Conservation (phyloP, 2,888 invertebrate species). For the Oscheius sp. region DNA sequence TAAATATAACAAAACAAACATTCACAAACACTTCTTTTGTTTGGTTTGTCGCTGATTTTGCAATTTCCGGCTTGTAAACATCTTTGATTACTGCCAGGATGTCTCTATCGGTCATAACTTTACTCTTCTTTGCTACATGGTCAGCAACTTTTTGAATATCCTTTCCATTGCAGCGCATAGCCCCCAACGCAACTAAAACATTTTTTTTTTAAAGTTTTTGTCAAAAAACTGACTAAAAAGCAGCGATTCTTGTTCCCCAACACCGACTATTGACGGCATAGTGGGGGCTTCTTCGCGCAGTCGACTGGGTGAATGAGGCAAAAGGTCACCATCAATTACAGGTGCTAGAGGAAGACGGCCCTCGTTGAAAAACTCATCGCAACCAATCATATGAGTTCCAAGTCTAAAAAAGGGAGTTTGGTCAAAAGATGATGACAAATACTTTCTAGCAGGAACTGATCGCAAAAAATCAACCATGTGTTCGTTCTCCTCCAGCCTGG, state of each 20-base stretch:
- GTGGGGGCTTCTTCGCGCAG: conserved; percentile 55
- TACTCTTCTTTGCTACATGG: conserved; percentile 36
- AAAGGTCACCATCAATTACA: conserved; percentile 65
- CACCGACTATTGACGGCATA: conserved; percentile 58
- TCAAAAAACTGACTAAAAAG: conserved; percentile 54
- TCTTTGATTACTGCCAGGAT: background rate
- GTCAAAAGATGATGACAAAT: background rate
- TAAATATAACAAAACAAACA: conserved; percentile 17
- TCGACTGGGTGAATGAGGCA: conserved; percentile 46
- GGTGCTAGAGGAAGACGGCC: conserved; percentile 60
- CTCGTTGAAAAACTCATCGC: conserved; percentile 54
- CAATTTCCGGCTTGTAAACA: background rate
- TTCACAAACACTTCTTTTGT: conserved; percentile 28
- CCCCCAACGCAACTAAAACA: conserved; percentile 60
- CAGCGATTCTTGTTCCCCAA: conserved; percentile 62
- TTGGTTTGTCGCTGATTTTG: background rate
- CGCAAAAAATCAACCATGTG: conserved; percentile 58
- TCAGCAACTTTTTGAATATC: conserved; percentile 45
- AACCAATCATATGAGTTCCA: conserved; percentile 57
- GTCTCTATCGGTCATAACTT: conserved; percentile 1
- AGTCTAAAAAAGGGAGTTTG: conserved; percentile 39
- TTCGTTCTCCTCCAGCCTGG: conserved; percentile 55
- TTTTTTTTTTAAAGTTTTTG: background rate
- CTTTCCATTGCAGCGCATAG: conserved; percentile 54
- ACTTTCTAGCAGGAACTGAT: conserved; percentile 56